Evolutionary conservation across 2,113 vertebrate genomes (phyloP), one percentile per base, ranked within the genome.

Genomic region (Circaetus cinerascens): DNA sequence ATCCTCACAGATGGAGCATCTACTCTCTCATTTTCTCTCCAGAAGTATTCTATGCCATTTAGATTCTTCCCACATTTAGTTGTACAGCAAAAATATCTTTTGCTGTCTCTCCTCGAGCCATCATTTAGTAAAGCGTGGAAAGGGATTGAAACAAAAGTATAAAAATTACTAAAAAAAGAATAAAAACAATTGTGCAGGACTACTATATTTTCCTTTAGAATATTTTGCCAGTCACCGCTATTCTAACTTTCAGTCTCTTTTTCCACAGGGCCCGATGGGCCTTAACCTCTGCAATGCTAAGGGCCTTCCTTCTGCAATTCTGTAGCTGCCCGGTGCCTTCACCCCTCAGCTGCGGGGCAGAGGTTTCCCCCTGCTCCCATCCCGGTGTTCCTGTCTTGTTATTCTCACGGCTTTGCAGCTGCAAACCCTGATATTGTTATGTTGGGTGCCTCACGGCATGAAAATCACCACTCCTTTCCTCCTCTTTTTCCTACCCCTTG

Each of bases 1-100:
- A 94, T 48, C 75, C 86, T 93, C 87, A 92, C 91, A 93, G 86
- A 95, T 92, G 85, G 78, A 96, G 81, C n/a, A 77, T 26, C 79
- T 72, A 62, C 60, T 92, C 51, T 83, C 50, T 93, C 51, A 45
- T 88, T 92, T 93, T 79, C 81, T 93, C 74, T 94, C 87, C 73
- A 85, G 72, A 73, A 95, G 62, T 45, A 51, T 63, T 94, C 48
- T 90, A 60, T 0, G 2, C 66, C 79, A 67, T 79, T 96, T 88
- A 88, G 78, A 78, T 30, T 88, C 88, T 75, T 90, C 67, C 56
- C 77, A 91, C 80, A 73, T 92, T 88, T 41, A 84, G 45, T 7
- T 15, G 12, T 60, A 62, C 88, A 68, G 40, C 63, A 86, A 95
- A 96, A 96, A 92, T 88, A 90, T 63, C 67, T 86, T 73, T 40